Conservation (phyloP, 37 sponge, comb jelly and placozoan species). For the Lycopodina hypogea region DNA sequence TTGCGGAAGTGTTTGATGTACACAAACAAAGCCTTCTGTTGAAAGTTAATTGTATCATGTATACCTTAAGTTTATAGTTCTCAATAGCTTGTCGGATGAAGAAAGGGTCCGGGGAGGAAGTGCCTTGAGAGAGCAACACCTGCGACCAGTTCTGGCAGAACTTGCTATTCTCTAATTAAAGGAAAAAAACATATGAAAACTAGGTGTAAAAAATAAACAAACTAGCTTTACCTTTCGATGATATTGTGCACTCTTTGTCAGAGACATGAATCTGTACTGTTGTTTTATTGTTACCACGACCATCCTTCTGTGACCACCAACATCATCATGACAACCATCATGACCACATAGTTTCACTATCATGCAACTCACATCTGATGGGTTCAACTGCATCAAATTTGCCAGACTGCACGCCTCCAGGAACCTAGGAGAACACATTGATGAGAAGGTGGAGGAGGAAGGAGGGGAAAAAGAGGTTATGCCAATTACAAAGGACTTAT, state of each 20-base stretch:
- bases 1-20: too few species aligned
- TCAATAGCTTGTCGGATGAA: conserved; percentile 63
- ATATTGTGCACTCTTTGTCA: conserved; percentile 10
- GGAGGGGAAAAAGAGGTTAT: too few species aligned
- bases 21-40: too few species aligned
- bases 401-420: conserved; percentile 50
- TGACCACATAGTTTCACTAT: too few species aligned
- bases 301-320: too few species aligned
- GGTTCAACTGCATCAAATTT: conserved; percentile 46
- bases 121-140: conserved; percentile 54
- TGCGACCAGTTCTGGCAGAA: conserved; percentile 60
- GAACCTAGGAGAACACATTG: conserved; percentile 31
- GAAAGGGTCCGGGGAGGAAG: conserved; percentile 51
- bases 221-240: conserved; percentile 12
- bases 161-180: conserved; percentile 35
- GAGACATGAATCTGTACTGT: conserved; percentile 16
- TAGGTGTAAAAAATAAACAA: background rate
- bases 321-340: too few species aligned
- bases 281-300: too few species aligned
- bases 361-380: background rate
- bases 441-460: background rate
- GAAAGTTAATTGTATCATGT: too few species aligned
- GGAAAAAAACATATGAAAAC: background rate
- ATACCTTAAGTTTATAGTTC: conserved; percentile 61
- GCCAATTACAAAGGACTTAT: too few species aligned